Evolutionary conservation across 2,113 vertebrate species (phyloP).

Genomic region (Calidris pygmaea): DNA sequence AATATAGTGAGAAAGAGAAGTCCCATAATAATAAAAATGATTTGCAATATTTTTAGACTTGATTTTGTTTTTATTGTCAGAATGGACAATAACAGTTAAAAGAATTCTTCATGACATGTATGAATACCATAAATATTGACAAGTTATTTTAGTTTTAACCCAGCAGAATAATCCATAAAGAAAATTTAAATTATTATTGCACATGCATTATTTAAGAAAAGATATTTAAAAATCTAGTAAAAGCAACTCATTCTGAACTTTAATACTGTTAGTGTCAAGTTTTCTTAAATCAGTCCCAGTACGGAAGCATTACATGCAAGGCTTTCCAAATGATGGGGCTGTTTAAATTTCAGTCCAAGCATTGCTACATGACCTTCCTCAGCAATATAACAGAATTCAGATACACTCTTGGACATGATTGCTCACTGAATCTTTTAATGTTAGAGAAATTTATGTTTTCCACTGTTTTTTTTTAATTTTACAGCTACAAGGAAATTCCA

Average conservation of each 20-base stretch:
- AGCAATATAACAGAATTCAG: not conserved
- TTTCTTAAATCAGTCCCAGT: not conserved
- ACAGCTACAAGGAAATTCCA: not conserved
- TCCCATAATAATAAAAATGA: slow-evolving; percentile 24
- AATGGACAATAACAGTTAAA: slow-evolving; percentile 4
- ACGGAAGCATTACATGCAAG: not conserved
- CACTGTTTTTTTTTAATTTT: not conserved
- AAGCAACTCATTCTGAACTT: not conserved
- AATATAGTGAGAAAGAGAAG: not conserved
- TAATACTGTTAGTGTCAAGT: not conserved
- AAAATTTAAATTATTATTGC: slow-evolving; percentile 16
- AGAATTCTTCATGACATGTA: not conserved
- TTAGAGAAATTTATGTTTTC: not conserved
- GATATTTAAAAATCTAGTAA: not conserved
- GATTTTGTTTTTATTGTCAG: slow-evolving; percentile 27
- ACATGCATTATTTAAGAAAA: not conserved
- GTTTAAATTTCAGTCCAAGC: not conserved
- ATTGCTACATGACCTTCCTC: not conserved
- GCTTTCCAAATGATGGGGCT: not conserved
- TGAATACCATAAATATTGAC: slow-evolving; percentile 36
- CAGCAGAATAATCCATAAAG: not conserved
- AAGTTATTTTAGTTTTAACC: not conserved
- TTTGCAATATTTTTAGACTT: not conserved
- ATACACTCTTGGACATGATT: not conserved
- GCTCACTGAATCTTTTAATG: not conserved